Conservation (phyloP, 2,888 invertebrate genomes). For the Caenorhabditis imperialis region DNA sequence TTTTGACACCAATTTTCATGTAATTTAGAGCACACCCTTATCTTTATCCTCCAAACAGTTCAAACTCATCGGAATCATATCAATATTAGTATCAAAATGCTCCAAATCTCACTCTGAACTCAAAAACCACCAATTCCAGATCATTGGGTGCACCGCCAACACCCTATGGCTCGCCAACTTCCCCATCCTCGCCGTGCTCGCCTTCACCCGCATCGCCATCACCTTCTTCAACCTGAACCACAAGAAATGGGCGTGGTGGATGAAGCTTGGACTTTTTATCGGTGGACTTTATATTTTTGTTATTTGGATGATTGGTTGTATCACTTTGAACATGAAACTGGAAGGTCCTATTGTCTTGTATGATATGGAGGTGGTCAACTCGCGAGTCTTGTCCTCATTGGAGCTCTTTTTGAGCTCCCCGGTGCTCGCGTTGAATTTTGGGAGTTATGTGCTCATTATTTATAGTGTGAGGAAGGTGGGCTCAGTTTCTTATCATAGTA, state of each 20-base stretch:
- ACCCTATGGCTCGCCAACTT: constrained; percentile 30
- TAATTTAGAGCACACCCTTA: too few relatives aligned
- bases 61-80: too few relatives aligned
- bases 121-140: too few relatives aligned
- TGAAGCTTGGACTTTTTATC: not conserved
- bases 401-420: constrained; percentile 36
- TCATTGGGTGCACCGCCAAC: constrained; percentile 25
- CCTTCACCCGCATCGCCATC: constrained; percentile 9
- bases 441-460: constrained; percentile 28
- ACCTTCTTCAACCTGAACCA: constrained; percentile 7
- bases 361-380: constrained; percentile 22
- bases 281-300: not conserved
- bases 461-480: constrained; percentile 18
- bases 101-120: too few relatives aligned
- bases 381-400: constrained; percentile 13
- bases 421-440: constrained; percentile 21
- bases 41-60: too few relatives aligned
- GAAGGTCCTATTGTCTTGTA: too few relatives aligned
- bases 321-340: constrained; percentile 6
- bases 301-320: constrained; percentile 1
- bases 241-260: constrained; percentile 10
- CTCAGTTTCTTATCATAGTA: too few relatives aligned
- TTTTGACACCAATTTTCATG: too few relatives aligned
- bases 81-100: too few relatives aligned
- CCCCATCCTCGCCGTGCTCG: constrained; percentile 12